Conservation (phyloP, 2,888 invertebrate species). For the Venusia cambrica region DNA sequence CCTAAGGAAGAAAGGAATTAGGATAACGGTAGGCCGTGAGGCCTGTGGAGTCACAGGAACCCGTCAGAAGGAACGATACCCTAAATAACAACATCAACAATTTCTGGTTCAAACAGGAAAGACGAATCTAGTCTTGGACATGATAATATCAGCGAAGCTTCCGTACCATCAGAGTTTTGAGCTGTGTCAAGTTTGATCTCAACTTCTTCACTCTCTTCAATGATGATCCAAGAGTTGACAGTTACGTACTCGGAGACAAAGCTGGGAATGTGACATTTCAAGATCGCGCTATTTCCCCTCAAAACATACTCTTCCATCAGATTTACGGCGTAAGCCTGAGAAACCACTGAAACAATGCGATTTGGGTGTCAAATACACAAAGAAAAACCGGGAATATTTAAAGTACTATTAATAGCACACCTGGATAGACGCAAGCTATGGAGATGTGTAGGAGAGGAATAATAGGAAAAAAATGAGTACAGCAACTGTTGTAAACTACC, state of each 20-base stretch:
- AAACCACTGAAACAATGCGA: constrained; percentile 88
- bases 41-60: constrained; percentile 76
- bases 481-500: constrained; percentile 45
- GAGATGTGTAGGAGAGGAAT: no score
- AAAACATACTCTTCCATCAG: constrained; percentile 96
- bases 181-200: constrained; percentile 69
- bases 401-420: no score
- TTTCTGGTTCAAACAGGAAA: no score
- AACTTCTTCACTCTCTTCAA: constrained; percentile 81
- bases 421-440: no score
- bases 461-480: no score
- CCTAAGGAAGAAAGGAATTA: constrained; percentile 80
- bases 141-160: constrained; percentile 17
- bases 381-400: no score
- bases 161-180: constrained; percentile 61
- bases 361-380: constrained; percentile 13
- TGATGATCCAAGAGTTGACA: constrained; percentile 93
- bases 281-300: constrained; percentile 93
- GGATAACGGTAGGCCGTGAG: constrained; percentile 81
- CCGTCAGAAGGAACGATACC: constrained; percentile 49
- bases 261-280: constrained; percentile 96
- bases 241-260: constrained; percentile 95
- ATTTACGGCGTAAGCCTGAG: constrained; percentile 93
- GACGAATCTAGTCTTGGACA: no score
- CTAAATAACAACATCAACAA: no score